Percentiles rank a stretch among this genome's conserved stretches.
These are phyloP conservation scores for Eunapius fragilis DNA, from an alignment of 37 sponge, comb jelly and placozoan genomes.

Conservation along the genomic window DNA sequence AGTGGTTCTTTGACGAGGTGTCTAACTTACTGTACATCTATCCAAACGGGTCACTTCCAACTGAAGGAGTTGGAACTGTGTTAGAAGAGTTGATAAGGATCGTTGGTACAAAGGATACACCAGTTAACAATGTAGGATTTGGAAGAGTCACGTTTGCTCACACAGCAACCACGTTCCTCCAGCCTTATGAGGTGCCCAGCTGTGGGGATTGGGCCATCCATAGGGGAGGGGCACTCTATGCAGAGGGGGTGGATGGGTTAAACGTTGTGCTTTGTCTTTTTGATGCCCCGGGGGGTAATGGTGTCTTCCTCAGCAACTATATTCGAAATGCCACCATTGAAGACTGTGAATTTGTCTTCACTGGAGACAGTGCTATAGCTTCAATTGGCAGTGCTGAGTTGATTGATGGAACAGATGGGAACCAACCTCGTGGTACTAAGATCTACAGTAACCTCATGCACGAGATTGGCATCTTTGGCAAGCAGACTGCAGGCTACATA, in stretches of 20 bases:
- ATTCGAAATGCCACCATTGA: constrained; percentile 33
- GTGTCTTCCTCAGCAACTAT: constrained; percentile 41
- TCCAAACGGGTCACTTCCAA: constrained; percentile 36
- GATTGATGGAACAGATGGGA: constrained; percentile 52
- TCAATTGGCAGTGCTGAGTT: constrained; percentile 35
- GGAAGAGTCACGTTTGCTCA: constrained; percentile 47
- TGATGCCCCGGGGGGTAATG: constrained; percentile 64
- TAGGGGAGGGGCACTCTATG: constrained; percentile 48
- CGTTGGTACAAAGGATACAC: constrained; percentile 12
- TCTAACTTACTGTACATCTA: constrained; percentile 33
- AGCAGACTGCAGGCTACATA: constrained; percentile 48
- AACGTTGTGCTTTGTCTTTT: constrained; percentile 35
- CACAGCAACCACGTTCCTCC: constrained; percentile 52
- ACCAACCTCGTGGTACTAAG: constrained; percentile 45
- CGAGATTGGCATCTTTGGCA: constrained; percentile 67
- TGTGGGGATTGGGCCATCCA: constrained; percentile 70
- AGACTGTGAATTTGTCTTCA: constrained; percentile 35
- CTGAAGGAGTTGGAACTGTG: constrained; percentile 35
- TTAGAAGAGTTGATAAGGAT: constrained; percentile 7
- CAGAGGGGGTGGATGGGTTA: constrained; percentile 39
- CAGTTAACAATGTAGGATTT: constrained; percentile 25
- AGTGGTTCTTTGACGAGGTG: constrained; percentile 52
- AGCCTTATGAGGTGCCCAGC: constrained; percentile 56
- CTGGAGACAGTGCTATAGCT: constrained; percentile 65
- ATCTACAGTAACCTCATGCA: constrained; percentile 54